Base-by-base conservation (phyloP, 2,113 vertebrate species). In the Paralichthys olivaceus region DNA sequence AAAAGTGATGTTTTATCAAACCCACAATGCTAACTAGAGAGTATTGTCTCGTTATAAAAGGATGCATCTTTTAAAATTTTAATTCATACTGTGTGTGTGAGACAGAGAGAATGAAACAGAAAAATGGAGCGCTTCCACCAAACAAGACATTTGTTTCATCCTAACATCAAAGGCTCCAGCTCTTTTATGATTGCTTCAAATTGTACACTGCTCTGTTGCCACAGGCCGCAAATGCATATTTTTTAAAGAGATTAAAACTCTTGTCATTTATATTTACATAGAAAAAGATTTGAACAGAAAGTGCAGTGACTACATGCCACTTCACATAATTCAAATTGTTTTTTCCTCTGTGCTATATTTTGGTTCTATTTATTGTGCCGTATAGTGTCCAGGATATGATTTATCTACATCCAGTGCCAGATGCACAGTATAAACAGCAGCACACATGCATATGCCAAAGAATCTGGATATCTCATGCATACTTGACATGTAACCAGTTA, bases 71-170 rank as follows among this genome's bases (percentile, higher is more conserved):
- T 37, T n/a, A 20, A 8, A 28, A 37, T 58, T 45, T 22, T 13
- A 64, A 83, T 77, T 75, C 3, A 32, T 23, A 45, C 15, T 55
- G 58, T 74, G 61, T 55, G 62, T 65, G 29, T 72, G 57, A 23
- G 34, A 57, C 3, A 62, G 15, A 69, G 56, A 59, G 61, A 87
- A 63, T 68, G 65, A 60, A 65, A 69, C 28, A 79, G 67, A 81
- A 43, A 83, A 37, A 63, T 32, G 67, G 75, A 79, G 76, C 2
- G 12, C 72, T 76, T 70, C 69, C 53, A 67, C 72, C 68, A 61
- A 80, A 82, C 56, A 79, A 88, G 86, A 83, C 80, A 58, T 81
- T 77, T 86, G 86, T 84, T 90, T 89, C 77, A 89, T 92, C 75
- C 75, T 57, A 54, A 84, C 86, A 91, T 94, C 85, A 91, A 92